Percentiles rank a stretch among this genome's conserved stretches.
phyloP scores from a whole-genome alignment of 2,888 invertebrate species.

The Xylocampa areola region DNA sequence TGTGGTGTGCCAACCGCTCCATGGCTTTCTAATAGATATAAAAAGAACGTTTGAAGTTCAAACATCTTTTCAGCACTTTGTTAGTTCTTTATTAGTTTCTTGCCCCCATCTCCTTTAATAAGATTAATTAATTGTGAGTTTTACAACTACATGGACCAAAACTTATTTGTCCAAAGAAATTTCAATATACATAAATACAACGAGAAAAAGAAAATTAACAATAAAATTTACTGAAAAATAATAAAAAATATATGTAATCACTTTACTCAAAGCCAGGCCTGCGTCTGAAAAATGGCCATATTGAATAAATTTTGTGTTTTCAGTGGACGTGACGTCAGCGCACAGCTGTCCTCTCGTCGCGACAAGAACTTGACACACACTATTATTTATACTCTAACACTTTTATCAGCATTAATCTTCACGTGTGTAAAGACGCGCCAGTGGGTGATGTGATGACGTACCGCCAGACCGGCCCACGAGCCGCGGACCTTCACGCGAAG shows the following conservation, averaged over 20 bases:
- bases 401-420: conserved; percentile 68
- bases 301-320: conserved; percentile 69
- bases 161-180: too few species aligned
- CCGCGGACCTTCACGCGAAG: conserved; percentile 63
- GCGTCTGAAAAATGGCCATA: conserved; percentile 54
- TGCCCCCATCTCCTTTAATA: conserved; percentile 40
- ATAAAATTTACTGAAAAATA: not conserved
- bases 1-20: conserved; percentile 45
- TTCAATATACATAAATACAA: too few species aligned
- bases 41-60: conserved; percentile 53
- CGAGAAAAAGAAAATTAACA: too few species aligned
- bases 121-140: conserved; percentile 22
- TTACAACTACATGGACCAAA: conserved; percentile 10
- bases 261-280: conserved; percentile 19
- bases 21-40: conserved; percentile 36
- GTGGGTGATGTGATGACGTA: conserved; percentile 55
- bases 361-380: conserved; percentile 62
- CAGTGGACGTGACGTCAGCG: conserved; percentile 68
- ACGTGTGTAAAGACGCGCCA: conserved; percentile 51
- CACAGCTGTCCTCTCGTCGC: conserved; percentile 71
- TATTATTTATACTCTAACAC: conserved; percentile 60
- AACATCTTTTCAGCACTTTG: conserved; percentile 38
- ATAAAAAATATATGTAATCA: conserved; percentile 35
- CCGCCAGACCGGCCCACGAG: conserved; percentile 44
- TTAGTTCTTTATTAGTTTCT: conserved; percentile 51